These are phyloP conservation scores for Polyodon spathula DNA, from an alignment of 2,113 vertebrate species.

Conservation along the genomic window DNA sequence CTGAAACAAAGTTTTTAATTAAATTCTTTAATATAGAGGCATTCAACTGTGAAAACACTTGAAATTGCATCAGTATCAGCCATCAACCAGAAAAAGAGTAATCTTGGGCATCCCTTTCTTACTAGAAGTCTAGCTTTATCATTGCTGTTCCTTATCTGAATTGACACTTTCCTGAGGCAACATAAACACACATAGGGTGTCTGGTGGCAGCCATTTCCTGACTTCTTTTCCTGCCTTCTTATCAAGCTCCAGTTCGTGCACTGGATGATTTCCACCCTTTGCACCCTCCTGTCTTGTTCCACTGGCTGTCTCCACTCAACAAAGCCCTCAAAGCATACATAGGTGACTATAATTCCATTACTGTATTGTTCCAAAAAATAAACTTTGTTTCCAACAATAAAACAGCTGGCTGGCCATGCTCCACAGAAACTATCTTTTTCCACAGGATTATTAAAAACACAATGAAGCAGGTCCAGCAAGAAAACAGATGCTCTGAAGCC, in stretches of 20 bases:
- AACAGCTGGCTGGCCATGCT: constrained; percentile 7
- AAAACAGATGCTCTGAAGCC: not conserved
- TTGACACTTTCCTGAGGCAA: constrained; percentile 16
- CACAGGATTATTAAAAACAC: constrained; percentile 13
- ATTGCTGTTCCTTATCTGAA: constrained; percentile 23
- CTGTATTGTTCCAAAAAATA: constrained; percentile 20
- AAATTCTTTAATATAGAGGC: not conserved
- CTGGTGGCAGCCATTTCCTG: constrained; percentile 20
- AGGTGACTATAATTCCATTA: constrained; percentile 31
- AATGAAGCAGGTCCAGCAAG: constrained; percentile 1
- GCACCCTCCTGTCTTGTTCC: not conserved
- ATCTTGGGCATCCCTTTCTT: not conserved
- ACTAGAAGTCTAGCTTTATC: constrained; percentile 4
- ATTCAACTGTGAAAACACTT: not conserved
- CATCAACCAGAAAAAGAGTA: not conserved
- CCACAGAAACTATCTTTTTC: constrained; percentile 15
- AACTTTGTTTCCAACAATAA: constrained; percentile 1
- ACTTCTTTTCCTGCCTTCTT: constrained; percentile 1
- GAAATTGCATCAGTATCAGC: not conserved
- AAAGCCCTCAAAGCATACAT: not conserved
- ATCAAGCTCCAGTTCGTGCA: constrained; percentile 7
- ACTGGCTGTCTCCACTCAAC: not conserved
- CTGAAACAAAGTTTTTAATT: no score
- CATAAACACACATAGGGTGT: constrained; percentile 12
- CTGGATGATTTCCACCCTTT: constrained; percentile 4